phyloP scores from a whole-genome alignment of 2,888 invertebrate species.

The Pseudoips prasinana region DNA sequence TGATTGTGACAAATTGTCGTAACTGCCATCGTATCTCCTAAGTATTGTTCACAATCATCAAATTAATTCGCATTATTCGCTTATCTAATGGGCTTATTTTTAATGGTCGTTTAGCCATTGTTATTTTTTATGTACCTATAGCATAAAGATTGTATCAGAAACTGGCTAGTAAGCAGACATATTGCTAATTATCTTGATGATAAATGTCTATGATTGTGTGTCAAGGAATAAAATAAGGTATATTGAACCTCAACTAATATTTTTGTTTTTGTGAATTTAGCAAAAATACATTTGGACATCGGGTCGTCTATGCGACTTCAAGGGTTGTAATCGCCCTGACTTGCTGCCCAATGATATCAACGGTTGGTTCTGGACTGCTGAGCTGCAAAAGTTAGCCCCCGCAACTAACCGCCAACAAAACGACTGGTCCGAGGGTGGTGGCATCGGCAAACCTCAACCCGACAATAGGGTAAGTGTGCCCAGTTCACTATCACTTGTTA shows the following conservation, averaged over 20 bases:
- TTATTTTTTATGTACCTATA: constrained; percentile 30
- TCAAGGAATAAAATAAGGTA: constrained; percentile 23
- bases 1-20: constrained; percentile 49
- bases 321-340: constrained; percentile 93
- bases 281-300: constrained; percentile 96
- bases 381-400: constrained; percentile 91
- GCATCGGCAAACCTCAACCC: constrained; percentile 92
- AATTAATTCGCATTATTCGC: constrained; percentile 37
- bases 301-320: constrained; percentile 94
- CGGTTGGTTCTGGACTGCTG: constrained; percentile 97
- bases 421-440: constrained; percentile 94
- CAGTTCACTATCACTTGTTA: constrained; percentile 1
- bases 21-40: constrained; percentile 29
- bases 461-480: constrained; percentile 87
- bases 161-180: constrained; percentile 10
- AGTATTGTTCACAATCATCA: constrained; percentile 38
- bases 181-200: constrained; percentile 18
- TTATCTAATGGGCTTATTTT: constrained; percentile 36
- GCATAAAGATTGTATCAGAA: constrained; percentile 3
- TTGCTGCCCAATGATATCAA: constrained; percentile 90
- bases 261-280: constrained; percentile 49
- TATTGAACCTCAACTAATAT: constrained; percentile 6
- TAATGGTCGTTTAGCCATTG: constrained; percentile 38
- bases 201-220: constrained; percentile 19
- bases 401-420: constrained; percentile 91